Conservation (phyloP, 2,797 vertebrate genomes). For the Pachyuromys duprasi region DNA sequence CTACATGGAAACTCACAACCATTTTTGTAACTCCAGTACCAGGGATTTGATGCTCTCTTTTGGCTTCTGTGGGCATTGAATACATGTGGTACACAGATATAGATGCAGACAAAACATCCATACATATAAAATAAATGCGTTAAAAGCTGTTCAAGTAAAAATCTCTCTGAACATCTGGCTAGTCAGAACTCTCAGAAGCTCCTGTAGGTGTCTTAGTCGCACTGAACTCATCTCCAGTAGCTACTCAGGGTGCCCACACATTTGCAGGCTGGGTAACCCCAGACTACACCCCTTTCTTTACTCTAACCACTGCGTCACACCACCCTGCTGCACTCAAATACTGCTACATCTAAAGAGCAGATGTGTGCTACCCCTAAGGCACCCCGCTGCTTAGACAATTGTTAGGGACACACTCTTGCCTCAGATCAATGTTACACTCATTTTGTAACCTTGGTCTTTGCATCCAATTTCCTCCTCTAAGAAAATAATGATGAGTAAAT, state of each 20-base stretch:
- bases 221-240: conserved; percentile 69
- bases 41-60: neutral
- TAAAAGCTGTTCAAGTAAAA: neutral
- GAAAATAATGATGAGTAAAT: neutral
- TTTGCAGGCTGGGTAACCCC: neutral
- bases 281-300: neutral
- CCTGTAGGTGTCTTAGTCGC: conserved; percentile 58
- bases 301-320: conserved; percentile 27
- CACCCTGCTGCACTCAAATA: conserved; percentile 30
- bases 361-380: neutral
- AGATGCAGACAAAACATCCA: neutral
- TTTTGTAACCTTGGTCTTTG: neutral
- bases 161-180: conserved; percentile 64
- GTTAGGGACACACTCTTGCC: neutral
- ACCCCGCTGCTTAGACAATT: neutral
- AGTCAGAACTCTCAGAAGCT: conserved; percentile 63
- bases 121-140: neutral
- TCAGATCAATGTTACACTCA: neutral
- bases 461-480: neutral
- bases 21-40: neutral
- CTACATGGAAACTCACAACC: neutral
- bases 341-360: neutral
- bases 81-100: neutral
- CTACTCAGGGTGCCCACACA: conserved; percentile 33
- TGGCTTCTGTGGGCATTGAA: neutral